Evolutionary conservation across 2,888 invertebrate species (phyloP).

Genomic region (Ochropleura leucogaster): DNA sequence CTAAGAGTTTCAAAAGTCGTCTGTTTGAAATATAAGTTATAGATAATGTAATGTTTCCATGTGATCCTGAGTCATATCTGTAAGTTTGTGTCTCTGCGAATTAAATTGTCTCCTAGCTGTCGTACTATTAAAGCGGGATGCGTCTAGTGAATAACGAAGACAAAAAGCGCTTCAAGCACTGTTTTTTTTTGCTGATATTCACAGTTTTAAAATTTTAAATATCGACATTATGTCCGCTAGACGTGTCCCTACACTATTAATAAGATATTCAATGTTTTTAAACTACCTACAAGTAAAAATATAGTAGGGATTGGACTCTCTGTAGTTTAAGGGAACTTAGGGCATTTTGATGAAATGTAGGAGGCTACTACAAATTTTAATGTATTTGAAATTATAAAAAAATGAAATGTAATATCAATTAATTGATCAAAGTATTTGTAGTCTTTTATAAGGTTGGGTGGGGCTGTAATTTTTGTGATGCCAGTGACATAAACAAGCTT

Average conservation of each 20-base stretch:
- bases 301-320: constrained; percentile 77
- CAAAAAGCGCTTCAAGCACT: constrained; percentile 22
- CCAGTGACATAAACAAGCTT: constrained; percentile 6
- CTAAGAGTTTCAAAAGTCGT: constrained; percentile 50
- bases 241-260: constrained; percentile 46
- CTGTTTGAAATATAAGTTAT: constrained; percentile 47
- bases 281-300: constrained; percentile 63
- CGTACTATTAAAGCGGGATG: constrained; percentile 20
- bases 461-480: constrained; percentile 67
- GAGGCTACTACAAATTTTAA: constrained; percentile 67
- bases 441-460: constrained; percentile 80
- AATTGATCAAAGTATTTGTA: constrained; percentile 80
- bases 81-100: constrained; percentile 60
- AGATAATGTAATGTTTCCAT: constrained; percentile 55
- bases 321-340: constrained; percentile 76
- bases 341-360: constrained; percentile 73
- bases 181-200: not conserved
- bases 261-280: constrained; percentile 70
- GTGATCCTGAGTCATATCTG: constrained; percentile 77
- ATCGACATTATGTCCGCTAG: constrained; percentile 32
- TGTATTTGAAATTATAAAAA: constrained; percentile 67
- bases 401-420: constrained; percentile 66
- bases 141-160: constrained; percentile 44
- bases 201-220: not conserved
- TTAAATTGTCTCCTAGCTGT: constrained; percentile 57